These are phyloP conservation scores for Rostratula benghalensis DNA, from an alignment of 2,113 vertebrate species.

Conservation along the genomic window DNA sequence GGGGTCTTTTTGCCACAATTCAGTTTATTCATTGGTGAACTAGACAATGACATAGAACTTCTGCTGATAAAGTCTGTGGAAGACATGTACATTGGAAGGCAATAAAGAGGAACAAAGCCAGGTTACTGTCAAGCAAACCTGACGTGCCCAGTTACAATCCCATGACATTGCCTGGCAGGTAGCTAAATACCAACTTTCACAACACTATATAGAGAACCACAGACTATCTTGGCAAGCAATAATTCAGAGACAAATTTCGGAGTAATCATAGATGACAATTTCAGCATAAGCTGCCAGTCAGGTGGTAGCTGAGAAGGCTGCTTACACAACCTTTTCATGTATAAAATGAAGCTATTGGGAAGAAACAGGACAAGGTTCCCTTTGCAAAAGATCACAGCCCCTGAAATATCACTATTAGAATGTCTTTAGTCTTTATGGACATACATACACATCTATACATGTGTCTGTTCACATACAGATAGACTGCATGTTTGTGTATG, in stretches of 20 bases:
- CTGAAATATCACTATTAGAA: not conserved
- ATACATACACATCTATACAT: not conserved
- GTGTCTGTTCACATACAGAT: not conserved
- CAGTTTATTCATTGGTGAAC: not conserved
- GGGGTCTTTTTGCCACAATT: not conserved
- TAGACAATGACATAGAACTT: not conserved
- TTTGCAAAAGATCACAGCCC: not conserved
- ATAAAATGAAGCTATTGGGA: not conserved
- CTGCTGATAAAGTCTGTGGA: not conserved
- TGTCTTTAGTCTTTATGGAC: not conserved
- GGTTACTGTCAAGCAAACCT: not conserved
- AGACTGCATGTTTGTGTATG: not conserved
- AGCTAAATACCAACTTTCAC: not conserved
- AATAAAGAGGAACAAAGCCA: not conserved
- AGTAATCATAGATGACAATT: conserved; percentile 19
- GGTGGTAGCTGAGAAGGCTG: not conserved
- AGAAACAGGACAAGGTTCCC: not conserved
- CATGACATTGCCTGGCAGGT: not conserved
- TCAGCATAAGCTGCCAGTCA: conserved; percentile 1
- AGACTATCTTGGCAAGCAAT: not conserved
- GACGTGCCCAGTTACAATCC: not conserved
- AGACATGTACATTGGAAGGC: not conserved
- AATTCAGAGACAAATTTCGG: conserved; percentile 4
- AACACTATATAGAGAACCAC: not conserved
- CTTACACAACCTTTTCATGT: not conserved